phyloP scores from a whole-genome alignment of 2,113 vertebrate genomes.

The Heterocephalus glaber region DNA sequence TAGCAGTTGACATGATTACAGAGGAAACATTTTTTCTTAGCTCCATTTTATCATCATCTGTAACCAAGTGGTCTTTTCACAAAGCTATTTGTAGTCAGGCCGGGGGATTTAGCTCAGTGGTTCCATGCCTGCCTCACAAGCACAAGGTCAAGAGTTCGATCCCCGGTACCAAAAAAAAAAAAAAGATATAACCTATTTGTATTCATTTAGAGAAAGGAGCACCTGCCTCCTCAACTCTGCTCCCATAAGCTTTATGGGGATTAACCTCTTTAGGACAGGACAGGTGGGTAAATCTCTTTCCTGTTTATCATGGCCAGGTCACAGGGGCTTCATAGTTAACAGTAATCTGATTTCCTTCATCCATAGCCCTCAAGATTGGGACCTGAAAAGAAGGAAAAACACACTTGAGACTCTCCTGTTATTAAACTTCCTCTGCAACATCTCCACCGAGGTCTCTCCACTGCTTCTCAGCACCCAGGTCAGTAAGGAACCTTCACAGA shows the following conservation, averaged over 20 bases:
- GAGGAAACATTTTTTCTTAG: neutral
- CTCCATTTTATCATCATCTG: neutral
- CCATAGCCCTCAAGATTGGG: neutral
- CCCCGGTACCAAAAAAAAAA: no score
- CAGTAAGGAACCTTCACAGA: neutral
- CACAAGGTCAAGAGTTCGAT: no score
- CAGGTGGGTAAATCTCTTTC: neutral
- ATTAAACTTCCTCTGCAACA: neutral
- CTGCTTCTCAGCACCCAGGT: neutral
- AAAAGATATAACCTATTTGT: no score
- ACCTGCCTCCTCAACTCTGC: neutral
- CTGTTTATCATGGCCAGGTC: neutral
- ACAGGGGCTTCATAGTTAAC: neutral
- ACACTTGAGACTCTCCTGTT: neutral
- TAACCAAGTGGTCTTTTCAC: neutral
- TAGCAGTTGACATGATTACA: rapidly evolving
- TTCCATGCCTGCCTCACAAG: no score
- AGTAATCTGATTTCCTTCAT: neutral
- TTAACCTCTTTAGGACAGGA: neutral
- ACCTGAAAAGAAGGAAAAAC: neutral
- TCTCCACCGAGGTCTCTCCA: no score
- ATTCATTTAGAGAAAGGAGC: neutral
- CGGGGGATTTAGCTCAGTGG: no score
- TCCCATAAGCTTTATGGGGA: neutral
- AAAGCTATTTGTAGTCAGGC: neutral